These are phyloP conservation scores for Metridium senile DNA, from an alignment of 92 coral and sea anemone genomes.

Conservation along the genomic window DNA sequence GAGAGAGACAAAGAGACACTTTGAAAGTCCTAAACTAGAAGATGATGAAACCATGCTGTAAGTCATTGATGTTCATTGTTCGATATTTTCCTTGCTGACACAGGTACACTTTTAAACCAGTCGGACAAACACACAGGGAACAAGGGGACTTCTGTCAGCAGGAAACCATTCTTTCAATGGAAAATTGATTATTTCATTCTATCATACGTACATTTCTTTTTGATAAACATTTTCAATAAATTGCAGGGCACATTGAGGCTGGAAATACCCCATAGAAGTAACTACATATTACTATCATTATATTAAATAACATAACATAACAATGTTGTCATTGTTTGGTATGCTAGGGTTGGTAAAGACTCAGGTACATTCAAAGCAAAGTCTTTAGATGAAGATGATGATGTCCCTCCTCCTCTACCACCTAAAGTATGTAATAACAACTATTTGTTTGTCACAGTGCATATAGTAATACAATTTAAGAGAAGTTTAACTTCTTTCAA, in stretches of 20 bases:
- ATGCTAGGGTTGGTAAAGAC: constrained; percentile 53
- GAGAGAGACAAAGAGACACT: constrained; percentile 78
- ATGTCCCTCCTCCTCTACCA: constrained; percentile 86
- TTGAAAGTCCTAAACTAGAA: constrained; percentile 24
- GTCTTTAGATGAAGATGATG: constrained; percentile 53
- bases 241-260: too few species aligned
- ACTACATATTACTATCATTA: too few species aligned
- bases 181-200: not conserved
- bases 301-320: too few species aligned
- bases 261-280: too few species aligned
- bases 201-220: not conserved
- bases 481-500: not conserved
- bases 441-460: not conserved
- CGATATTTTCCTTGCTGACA: too few species aligned
- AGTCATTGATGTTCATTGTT: not conserved
- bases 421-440: constrained; percentile 66
- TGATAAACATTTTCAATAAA: not conserved
- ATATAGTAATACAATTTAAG: too few species aligned
- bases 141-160: too few species aligned
- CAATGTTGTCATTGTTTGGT: too few species aligned
- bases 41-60: constrained; percentile 28
- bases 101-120: too few species aligned
- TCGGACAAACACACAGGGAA: too few species aligned
- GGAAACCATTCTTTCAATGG: too few species aligned
- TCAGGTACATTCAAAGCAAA: constrained; percentile 82